phyloP scores from a whole-genome alignment of 2,888 invertebrate species.

The Troides oblongomaculatus region DNA sequence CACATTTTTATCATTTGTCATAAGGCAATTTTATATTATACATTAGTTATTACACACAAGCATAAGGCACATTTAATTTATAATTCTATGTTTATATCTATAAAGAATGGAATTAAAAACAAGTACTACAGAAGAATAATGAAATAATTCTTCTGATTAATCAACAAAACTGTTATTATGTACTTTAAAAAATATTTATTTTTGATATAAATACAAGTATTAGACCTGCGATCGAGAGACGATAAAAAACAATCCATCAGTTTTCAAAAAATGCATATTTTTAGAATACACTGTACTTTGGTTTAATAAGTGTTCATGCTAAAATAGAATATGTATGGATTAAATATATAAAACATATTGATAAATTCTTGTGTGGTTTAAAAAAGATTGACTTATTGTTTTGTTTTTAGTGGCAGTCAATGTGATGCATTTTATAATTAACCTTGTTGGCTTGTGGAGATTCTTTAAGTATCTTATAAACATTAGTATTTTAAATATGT shows the following conservation, averaged over 20 bases:
- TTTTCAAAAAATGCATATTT: too few relatives aligned
- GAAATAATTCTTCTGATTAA: slow-evolving; percentile 1
- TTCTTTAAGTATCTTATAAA: slow-evolving; percentile 17
- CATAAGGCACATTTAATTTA: slow-evolving; percentile 35
- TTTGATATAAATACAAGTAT: background rate
- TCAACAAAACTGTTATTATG: background rate
- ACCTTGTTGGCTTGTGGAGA: slow-evolving; percentile 16
- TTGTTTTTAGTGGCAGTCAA: too few relatives aligned
- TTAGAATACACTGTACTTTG: too few relatives aligned
- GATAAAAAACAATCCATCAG: background rate
- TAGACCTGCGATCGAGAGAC: too few relatives aligned
- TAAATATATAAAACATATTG: too few relatives aligned
- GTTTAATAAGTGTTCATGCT: too few relatives aligned
- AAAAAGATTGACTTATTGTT: too few relatives aligned
- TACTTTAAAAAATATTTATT: background rate
- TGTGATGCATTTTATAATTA: background rate
- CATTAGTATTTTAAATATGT: slow-evolving; percentile 25
- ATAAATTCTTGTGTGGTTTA: too few relatives aligned
- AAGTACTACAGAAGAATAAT: slow-evolving; percentile 1
- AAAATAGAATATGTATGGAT: too few relatives aligned
- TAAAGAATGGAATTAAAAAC: slow-evolving; percentile 3
- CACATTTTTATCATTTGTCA: slow-evolving; percentile 36
- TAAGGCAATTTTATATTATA: slow-evolving; percentile 22
- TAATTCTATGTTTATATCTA: background rate
- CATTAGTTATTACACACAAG: slow-evolving; percentile 36